Conservation (phyloP, 2,888 invertebrate species). For the Latheticus oryzae region DNA sequence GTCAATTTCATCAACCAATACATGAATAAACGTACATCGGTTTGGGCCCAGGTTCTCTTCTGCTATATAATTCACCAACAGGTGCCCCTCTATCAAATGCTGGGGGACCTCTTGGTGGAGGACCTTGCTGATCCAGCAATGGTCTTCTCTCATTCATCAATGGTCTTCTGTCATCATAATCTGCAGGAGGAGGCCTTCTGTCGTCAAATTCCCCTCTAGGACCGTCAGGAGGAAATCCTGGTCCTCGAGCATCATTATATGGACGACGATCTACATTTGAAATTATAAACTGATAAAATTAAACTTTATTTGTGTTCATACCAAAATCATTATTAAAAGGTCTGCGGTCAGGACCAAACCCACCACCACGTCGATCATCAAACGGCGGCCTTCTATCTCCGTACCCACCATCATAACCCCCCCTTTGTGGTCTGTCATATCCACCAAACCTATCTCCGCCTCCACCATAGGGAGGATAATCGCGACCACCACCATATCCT, state of each 20-base stretch:
- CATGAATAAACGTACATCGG: slow-evolving; percentile 45
- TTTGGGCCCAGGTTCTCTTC: slow-evolving; percentile 58
- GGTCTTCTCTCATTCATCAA: slow-evolving; percentile 53
- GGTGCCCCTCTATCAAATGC: slow-evolving; percentile 49
- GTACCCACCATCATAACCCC: slow-evolving; percentile 43
- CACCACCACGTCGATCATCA: slow-evolving; percentile 47
- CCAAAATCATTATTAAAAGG: slow-evolving; percentile 36
- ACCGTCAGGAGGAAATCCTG: slow-evolving; percentile 41
- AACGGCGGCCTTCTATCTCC: slow-evolving; percentile 40
- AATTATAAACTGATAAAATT: slow-evolving; percentile 10
- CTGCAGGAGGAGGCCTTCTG: slow-evolving; percentile 49
- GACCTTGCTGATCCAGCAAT: slow-evolving; percentile 53
- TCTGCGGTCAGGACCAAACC: slow-evolving; percentile 34
- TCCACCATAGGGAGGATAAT: slow-evolving; percentile 48
- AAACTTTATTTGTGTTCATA: too few species aligned
- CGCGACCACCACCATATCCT: slow-evolving; percentile 48
- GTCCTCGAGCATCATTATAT: slow-evolving; percentile 34
- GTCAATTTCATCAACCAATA: slow-evolving; percentile 7
- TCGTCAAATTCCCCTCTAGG: slow-evolving; percentile 54
- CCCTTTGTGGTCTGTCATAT: slow-evolving; percentile 45
- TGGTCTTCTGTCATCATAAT: slow-evolving; percentile 55
- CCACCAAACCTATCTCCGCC: slow-evolving; percentile 48
- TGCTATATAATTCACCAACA: slow-evolving; percentile 59
- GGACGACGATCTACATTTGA: slow-evolving; percentile 30
- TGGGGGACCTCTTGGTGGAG: slow-evolving; percentile 43